Percentiles rank a stretch among this genome's conserved stretches.
Evolutionary conservation across 2,888 invertebrate species (phyloP).

Genomic region (Orthosia cruda): DNA sequence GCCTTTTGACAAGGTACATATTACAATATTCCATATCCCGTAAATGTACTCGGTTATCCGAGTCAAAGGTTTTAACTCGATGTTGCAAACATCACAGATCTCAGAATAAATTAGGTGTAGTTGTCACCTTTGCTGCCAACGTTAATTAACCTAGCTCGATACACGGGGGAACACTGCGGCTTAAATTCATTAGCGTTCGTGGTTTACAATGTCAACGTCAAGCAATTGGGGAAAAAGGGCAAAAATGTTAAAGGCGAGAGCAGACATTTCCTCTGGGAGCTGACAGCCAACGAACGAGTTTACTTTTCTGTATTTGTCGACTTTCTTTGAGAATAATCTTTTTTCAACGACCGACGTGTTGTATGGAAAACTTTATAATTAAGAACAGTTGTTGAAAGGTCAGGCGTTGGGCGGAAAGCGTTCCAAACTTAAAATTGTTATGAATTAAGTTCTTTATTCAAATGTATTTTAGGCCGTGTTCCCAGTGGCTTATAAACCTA

Average conservation of each 20-base stretch:
- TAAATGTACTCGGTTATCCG: too few species aligned
- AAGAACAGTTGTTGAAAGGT: constrained; percentile 32
- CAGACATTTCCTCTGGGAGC: constrained; percentile 57
- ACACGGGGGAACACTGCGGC: constrained; percentile 32
- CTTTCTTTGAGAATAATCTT: constrained; percentile 63
- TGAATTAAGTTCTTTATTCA: constrained; percentile 14
- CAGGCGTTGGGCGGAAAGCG: constrained; percentile 13
- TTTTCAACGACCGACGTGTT: constrained; percentile 60
- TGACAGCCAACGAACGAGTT: constrained; percentile 61
- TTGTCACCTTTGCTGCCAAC: constrained; percentile 30
- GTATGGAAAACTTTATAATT: constrained; percentile 69
- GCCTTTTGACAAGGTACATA: not conserved
- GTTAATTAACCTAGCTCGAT: constrained; percentile 41
- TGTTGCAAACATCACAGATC: constrained; percentile 4
- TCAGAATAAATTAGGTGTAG: constrained; percentile 38
- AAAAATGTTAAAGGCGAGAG: constrained; percentile 55
- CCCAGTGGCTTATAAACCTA: not conserved
- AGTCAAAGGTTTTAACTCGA: not conserved
- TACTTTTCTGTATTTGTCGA: constrained; percentile 60
- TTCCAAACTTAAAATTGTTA: constrained; percentile 28
- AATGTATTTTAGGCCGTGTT: constrained; percentile 1
- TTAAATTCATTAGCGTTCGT: constrained; percentile 61
- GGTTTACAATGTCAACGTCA: constrained; percentile 53
- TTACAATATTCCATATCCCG: not conserved
- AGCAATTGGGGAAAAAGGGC: constrained; percentile 54